phyloP scores from a whole-genome alignment of 2,888 invertebrate genomes.

The Phlogophora meticulosa region DNA sequence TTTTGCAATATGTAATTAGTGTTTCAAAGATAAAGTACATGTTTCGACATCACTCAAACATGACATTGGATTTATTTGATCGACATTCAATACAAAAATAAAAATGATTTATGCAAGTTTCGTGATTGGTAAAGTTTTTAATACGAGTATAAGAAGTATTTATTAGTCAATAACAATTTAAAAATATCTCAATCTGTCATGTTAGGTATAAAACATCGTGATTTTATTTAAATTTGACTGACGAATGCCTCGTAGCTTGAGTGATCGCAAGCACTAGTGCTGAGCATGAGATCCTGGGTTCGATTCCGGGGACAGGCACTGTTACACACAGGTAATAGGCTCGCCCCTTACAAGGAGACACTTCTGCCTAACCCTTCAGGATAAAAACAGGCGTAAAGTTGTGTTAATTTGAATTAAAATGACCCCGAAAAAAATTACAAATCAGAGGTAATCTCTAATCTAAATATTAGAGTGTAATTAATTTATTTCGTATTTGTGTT shows the following conservation, averaged over 20 bases:
- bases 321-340: too few relatives aligned
- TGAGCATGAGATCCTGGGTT: too few relatives aligned
- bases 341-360: too few relatives aligned
- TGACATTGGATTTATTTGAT: slow-evolving; percentile 28
- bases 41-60: background rate
- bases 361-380: too few relatives aligned
- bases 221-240: slow-evolving; percentile 1
- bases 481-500: background rate
- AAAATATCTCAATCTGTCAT: too few relatives aligned
- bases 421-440: slow-evolving; percentile 5
- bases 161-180: too few relatives aligned
- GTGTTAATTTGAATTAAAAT: too few relatives aligned
- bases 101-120: background rate
- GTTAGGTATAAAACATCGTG: slow-evolving; percentile 7
- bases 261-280: too few relatives aligned
- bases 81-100: slow-evolving; percentile 3
- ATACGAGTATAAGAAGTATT: too few relatives aligned
- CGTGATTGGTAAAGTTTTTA: background rate
- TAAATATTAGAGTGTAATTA: background rate
- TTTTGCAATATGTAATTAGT: slow-evolving; percentile 23
- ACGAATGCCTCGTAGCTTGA: too few relatives aligned
- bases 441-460: background rate
- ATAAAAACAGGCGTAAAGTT: too few relatives aligned
- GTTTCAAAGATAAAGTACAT: background rate
- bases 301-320: too few relatives aligned